These are phyloP conservation scores for Drosophila arizonae DNA, from an alignment of 1,140 invertebrate genomes.

Conservation along the genomic window DNA sequence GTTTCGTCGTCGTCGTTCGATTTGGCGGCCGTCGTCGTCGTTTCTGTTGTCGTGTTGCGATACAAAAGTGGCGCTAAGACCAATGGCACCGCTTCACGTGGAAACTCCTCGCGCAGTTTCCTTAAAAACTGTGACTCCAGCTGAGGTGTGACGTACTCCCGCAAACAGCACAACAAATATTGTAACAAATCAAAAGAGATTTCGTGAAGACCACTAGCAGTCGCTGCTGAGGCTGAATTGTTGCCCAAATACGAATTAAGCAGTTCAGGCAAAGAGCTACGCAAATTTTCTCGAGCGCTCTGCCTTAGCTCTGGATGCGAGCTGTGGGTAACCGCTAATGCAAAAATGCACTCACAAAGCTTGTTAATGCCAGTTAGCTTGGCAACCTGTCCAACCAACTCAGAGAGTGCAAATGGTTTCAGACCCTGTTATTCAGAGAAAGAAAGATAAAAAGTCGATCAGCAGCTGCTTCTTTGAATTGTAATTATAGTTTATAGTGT, in stretches of 20 bases:
- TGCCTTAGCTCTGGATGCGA: slow-evolving; percentile 88
- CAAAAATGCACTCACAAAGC: slow-evolving; percentile 95
- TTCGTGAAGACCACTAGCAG: slow-evolving; percentile 93
- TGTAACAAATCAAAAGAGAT: slow-evolving; percentile 94
- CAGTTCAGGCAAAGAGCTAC: slow-evolving; percentile 91
- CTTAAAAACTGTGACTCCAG: slow-evolving; percentile 91
- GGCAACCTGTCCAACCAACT: slow-evolving; percentile 91
- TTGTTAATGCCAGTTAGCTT: slow-evolving; percentile 92
- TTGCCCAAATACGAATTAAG: slow-evolving; percentile 92
- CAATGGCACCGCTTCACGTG: slow-evolving; percentile 92
- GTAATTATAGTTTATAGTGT: neutral
- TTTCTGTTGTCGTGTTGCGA: slow-evolving; percentile 81
- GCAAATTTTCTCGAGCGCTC: slow-evolving; percentile 90
- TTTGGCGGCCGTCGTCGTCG: slow-evolving; percentile 38
- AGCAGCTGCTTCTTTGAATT: neutral
- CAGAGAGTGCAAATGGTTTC: slow-evolving; percentile 83
- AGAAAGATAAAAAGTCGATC: slow-evolving; percentile 67
- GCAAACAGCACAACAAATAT: slow-evolving; percentile 88
- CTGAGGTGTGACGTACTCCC: slow-evolving; percentile 85
- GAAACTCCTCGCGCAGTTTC: slow-evolving; percentile 92
- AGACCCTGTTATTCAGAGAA: slow-evolving; percentile 83
- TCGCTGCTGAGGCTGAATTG: slow-evolving; percentile 84
- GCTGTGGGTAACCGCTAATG: slow-evolving; percentile 91
- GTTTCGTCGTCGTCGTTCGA: slow-evolving; percentile 56
- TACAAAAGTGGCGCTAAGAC: slow-evolving; percentile 94